These are phyloP conservation scores for Drosophila cracens DNA, from an alignment of 2,888 invertebrate species.

Conservation along the genomic window DNA sequence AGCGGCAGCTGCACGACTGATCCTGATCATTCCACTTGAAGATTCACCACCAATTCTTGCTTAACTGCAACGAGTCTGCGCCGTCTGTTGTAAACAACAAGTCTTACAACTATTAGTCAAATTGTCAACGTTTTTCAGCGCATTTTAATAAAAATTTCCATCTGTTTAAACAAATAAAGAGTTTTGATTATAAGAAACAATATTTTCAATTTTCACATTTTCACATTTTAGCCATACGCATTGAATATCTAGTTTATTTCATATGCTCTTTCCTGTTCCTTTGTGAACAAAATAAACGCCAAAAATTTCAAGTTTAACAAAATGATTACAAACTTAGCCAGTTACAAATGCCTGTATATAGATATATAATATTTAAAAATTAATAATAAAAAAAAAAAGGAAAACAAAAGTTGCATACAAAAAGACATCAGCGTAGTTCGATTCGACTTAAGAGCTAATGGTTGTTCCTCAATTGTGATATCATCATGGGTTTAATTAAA, in stretches of 20 bases:
- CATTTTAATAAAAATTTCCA: constrained; percentile 67
- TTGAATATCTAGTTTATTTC: constrained; percentile 43
- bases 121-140: constrained; percentile 69
- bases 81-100: constrained; percentile 51
- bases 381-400: neutral
- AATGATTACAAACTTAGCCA: constrained; percentile 26
- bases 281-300: constrained; percentile 17
- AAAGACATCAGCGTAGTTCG: constrained; percentile 33
- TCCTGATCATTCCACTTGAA: constrained; percentile 45
- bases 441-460: constrained; percentile 52
- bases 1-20: constrained; percentile 46
- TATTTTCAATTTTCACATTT: neutral
- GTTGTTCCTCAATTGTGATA: constrained; percentile 56
- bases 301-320: constrained; percentile 29
- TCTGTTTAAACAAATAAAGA: constrained; percentile 38
- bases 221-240: constrained; percentile 16
- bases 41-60: constrained; percentile 36
- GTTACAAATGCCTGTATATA: constrained; percentile 47
- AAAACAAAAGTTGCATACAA: constrained; percentile 22
- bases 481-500: constrained; percentile 24
- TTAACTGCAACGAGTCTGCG: constrained; percentile 31
- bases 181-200: neutral
- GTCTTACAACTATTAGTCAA: constrained; percentile 74
- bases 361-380: constrained; percentile 12
- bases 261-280: constrained; percentile 14